Evolutionary conservation across 2,113 vertebrate genomes (phyloP), one percentile per base, ranked within the genome.

Genomic region (Seriola dumerili): DNA sequence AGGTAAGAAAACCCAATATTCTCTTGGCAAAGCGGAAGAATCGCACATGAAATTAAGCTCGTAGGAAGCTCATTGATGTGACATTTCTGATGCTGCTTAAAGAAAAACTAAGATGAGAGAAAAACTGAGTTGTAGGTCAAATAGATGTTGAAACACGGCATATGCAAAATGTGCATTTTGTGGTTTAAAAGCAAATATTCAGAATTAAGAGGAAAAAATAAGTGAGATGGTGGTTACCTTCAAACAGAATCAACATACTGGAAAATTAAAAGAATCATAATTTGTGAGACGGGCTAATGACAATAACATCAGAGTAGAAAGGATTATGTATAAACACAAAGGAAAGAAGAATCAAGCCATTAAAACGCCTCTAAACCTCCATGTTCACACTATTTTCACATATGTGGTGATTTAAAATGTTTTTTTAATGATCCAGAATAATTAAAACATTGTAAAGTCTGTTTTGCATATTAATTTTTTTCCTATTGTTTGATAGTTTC

Each of bases 1-100:
- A 84, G 86, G 58, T 17, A 71, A 69, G 32, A 84, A 67, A 84
- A 74, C 64, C n/a, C 62, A 67, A 61, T 76, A 67, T 72, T 74
- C 36, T 75, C 55, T 38, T 21, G 10, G 25, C 23, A 36, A 74
- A 61, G n/a, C 32, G 11, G 42, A 55, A 46, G 32, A 57, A 57
- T 68, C 63, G 32, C 68, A 72, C 52, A 76, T 67, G 36, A 78
- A 54, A 81, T 57, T 46, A 74, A 46, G 29, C 66, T 29, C 0
- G 14, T 4, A 50, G 65, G 54, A 81, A 64, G 0, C 0, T 58
- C 4, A 8, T 4, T 72, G 72, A 70, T 70, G 63, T 66, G 63
- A 52, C 17, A 36, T 50, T 78, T 77, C 12, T 40, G n/a, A 11
- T 48, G 13, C 23, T 72, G 19, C 16, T 54, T n/a, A n/a, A 17